Evolutionary conservation across 2,113 vertebrate genomes (phyloP).

Genomic region (Mus pahari): DNA sequence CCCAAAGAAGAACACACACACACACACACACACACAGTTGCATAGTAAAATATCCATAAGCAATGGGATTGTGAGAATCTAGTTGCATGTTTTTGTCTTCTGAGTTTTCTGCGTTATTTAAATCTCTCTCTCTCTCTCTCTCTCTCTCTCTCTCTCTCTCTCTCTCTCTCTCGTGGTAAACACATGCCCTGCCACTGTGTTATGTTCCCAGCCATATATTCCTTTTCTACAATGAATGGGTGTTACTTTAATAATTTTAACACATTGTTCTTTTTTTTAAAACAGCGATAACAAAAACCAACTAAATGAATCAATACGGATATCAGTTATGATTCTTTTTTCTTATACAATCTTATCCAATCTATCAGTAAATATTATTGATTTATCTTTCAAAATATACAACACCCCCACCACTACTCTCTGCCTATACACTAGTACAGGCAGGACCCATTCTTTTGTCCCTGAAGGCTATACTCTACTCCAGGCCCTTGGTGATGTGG

Average conservation of each 20-base stretch:
- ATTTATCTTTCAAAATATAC: background rate
- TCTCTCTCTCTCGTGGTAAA: background rate
- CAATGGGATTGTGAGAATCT: background rate
- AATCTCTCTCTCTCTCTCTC: background rate
- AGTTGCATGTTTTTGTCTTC: background rate
- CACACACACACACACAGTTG: background rate
- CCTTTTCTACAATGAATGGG: background rate
- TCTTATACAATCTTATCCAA: background rate
- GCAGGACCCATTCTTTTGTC: background rate
- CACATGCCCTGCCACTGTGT: background rate
- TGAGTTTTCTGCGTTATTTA: background rate
- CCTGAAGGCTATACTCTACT: background rate
- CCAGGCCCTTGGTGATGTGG: background rate
- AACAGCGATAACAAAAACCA: background rate
- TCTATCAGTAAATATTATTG: background rate
- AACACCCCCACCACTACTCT: background rate
- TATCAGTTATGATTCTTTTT: background rate
- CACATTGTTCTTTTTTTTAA: background rate
- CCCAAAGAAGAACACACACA: background rate
- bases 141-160: fast-evolving
- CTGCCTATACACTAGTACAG: background rate
- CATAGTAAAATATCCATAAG: background rate
- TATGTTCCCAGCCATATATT: background rate
- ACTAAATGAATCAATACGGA: background rate
- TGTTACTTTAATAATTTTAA: background rate